Evolutionary conservation across 2,113 vertebrate species (phyloP).

Genomic region (Smithornis capensis): DNA sequence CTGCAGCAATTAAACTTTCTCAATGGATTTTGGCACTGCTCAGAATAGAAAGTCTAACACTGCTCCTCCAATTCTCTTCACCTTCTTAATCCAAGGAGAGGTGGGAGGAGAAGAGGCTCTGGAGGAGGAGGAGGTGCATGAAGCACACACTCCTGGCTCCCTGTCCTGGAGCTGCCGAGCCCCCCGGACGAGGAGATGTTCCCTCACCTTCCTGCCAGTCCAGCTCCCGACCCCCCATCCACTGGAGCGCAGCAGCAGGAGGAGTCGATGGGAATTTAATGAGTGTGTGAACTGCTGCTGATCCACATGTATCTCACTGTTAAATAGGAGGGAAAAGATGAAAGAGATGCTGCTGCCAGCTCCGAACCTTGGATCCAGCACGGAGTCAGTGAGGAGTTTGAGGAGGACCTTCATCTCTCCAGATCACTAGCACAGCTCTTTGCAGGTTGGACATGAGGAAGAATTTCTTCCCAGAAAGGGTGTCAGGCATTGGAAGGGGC

Average conservation of each 20-base stretch:
- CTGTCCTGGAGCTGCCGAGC: not conserved
- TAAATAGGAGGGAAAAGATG: not conserved
- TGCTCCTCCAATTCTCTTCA: not conserved
- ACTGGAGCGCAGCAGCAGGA: not conserved
- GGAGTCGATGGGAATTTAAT: not conserved
- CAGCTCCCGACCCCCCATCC: not conserved
- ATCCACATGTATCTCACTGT: fast-evolving
- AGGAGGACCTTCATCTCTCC: not conserved
- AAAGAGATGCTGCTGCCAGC: not conserved
- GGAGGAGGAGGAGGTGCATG: not conserved
- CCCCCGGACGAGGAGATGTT: not conserved
- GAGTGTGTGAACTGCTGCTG: not conserved
- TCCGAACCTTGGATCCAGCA: not conserved
- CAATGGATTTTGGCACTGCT: not conserved
- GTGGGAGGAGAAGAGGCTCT: not conserved
- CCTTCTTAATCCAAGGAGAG: not conserved
- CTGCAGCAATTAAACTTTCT: conserved; percentile 37
- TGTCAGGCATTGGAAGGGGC: not conserved
- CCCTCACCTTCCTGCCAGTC: not conserved
- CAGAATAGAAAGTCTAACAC: not conserved
- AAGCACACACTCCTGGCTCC: not conserved
- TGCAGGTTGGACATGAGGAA: too few relatives aligned
- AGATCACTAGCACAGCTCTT: not conserved
- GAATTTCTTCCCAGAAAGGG: not conserved
- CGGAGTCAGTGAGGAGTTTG: not conserved